Evolutionary conservation across 2,888 invertebrate genomes (phyloP), one percentile per base, ranked within the genome.

Genomic region (Sycophila texana): DNA sequence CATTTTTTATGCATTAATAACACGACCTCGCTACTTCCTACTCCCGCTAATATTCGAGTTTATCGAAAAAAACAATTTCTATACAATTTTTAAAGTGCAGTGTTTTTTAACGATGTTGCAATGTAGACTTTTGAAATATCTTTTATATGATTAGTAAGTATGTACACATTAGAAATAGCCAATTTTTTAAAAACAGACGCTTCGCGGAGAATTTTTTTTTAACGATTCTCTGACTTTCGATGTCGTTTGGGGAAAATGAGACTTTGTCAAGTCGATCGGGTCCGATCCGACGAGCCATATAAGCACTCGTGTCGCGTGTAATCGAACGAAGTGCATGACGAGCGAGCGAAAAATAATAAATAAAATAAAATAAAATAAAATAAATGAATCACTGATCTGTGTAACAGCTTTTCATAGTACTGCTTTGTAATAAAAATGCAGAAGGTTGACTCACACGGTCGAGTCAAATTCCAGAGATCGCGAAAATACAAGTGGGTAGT

Each of bases 371-470:
- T 12, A 53, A 47, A 70, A 65, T 53, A 39, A 53, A 1, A n/a
- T n/a, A n/a, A 47, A 39, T 4, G 7, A 39, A 67, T 68, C 39
- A 65, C 74, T 26, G 26, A 3, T 74, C 30, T 22, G 20, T 30
- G 51, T 66, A 53, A 53, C 51, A 22, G 51, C 65, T 74, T 79
- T 58, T 74, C 18, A 26, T 57, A 61, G 26, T 12, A 26, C 55
- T n/a, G 63, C 74, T 80, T 80, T 70, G 74, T 77, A 77, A 70
- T 73, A 70, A 73, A 70, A 68, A 57, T 71, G 71, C 58, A 60
- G 4, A 13, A 61, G 4, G 14, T 39, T 55, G 61, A 51, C 39
- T 70, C 58, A 30, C 16, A 61, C n/a, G 65, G 49, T 60, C 53
- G 63, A 61, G 55, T 71, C n/a, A 18, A 70, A 72, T 66, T 79